Evolutionary conservation across 1,140 invertebrate genomes (phyloP).

Genomic region (Pseudobourletiella spinata): DNA sequence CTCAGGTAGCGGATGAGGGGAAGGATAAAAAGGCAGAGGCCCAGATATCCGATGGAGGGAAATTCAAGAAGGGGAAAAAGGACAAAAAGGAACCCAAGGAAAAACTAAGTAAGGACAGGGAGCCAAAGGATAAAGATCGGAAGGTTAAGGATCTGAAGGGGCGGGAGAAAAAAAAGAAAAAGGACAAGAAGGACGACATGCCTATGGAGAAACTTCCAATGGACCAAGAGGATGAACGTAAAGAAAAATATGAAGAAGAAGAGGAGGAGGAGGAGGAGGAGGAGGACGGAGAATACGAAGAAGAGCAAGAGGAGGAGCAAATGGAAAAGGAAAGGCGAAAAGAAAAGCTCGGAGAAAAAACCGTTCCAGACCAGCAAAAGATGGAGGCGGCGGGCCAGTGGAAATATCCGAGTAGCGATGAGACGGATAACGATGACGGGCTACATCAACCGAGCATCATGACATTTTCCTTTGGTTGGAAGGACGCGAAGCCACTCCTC

Average conservation of each 20-base stretch:
- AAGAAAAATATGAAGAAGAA: not conserved
- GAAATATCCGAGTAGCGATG: conserved; percentile 24
- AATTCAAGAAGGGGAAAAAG: too few species aligned
- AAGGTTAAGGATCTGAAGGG: not conserved
- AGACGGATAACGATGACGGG: conserved; percentile 5
- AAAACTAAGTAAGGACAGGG: too few species aligned
- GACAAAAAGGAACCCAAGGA: too few species aligned
- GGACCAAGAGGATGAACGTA: not conserved
- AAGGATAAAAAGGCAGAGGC: too few species aligned
- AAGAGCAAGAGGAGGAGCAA: not conserved
- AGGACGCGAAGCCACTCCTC: conserved; percentile 4
- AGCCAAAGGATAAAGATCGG: too few species aligned
- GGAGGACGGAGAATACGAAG: not conserved
- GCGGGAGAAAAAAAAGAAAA: not conserved
- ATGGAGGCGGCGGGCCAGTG: not conserved
- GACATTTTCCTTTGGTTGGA: not conserved
- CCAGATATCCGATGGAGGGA: too few species aligned
- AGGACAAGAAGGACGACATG: not conserved
- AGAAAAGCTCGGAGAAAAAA: not conserved
- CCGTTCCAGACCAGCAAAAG: not conserved
- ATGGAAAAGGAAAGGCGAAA: not conserved
- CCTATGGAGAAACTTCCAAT: not conserved
- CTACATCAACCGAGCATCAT: not conserved
- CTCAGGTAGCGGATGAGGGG: too few species aligned
- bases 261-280: not conserved